Conservation (phyloP, 2,113 vertebrate species). For the Paedocypris sp. region DNA sequence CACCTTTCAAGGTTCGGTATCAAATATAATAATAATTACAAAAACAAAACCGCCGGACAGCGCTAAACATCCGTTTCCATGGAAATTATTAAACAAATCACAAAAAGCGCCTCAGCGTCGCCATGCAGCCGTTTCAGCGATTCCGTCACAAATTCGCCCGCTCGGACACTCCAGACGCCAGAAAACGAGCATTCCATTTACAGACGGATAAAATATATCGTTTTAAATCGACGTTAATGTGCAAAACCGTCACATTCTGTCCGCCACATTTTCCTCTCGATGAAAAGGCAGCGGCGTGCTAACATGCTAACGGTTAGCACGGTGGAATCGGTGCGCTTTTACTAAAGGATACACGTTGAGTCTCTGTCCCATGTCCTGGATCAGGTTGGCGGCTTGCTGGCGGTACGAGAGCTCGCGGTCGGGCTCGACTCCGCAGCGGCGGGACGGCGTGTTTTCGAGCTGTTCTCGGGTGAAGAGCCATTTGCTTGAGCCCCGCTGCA, state of each 20-base stretch:
- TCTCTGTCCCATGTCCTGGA: slow-evolving; percentile 94
- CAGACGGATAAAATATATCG: too few species aligned
- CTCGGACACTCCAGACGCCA: neutral
- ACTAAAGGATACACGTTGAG: slow-evolving; percentile 93
- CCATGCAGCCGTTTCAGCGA: too few species aligned
- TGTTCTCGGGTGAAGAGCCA: slow-evolving; percentile 96
- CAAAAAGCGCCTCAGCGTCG: too few species aligned
- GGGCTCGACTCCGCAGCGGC: slow-evolving; percentile 84
- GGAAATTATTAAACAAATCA: too few species aligned
- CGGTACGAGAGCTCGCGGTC: slow-evolving; percentile 91
- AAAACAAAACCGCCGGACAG: too few species aligned
- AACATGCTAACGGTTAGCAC: slow-evolving; percentile 3
- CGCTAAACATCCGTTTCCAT: too few species aligned
- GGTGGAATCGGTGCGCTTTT: neutral
- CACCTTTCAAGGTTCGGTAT: too few species aligned
- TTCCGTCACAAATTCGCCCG: too few species aligned
- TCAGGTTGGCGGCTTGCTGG: slow-evolving; percentile 92
- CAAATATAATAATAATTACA: too few species aligned
- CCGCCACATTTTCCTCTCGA: neutral
- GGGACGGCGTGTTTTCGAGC: slow-evolving; percentile 84
- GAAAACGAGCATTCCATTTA: neutral
- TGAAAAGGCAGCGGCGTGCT: slow-evolving; percentile 11
- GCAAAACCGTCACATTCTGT: neutral
- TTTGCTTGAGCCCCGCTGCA: slow-evolving; percentile 75
- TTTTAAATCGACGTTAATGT: neutral